These are phyloP conservation scores for Anoura caudifer DNA, from an alignment of 2,113 vertebrate genomes.

Conservation along the genomic window DNA sequence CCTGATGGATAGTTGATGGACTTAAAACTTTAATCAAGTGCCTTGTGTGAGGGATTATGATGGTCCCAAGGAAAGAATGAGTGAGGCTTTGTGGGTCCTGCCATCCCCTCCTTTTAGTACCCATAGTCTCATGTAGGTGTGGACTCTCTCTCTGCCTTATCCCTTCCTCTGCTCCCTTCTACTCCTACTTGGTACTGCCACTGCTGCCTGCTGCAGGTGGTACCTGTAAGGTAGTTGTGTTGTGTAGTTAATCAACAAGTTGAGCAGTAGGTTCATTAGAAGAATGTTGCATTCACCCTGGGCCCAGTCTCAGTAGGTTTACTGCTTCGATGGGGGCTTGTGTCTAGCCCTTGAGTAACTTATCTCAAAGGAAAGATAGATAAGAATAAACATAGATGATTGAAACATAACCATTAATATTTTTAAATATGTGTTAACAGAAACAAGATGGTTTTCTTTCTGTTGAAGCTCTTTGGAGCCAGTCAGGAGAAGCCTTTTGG, in stretches of 20 bases:
- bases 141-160: background rate
- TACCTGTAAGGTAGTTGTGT: background rate
- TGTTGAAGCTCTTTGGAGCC: background rate
- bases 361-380: background rate
- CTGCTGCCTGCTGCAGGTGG: background rate
- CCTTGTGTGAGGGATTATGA: background rate
- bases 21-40: background rate
- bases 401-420: background rate
- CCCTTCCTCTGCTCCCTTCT: background rate
- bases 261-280: background rate
- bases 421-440: background rate
- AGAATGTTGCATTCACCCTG: background rate
- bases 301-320: background rate
- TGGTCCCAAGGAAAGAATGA: background rate
- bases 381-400: background rate
- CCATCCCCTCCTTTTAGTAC: background rate
- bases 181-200: background rate
- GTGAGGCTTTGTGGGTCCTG: background rate
- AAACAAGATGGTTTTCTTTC: slow-evolving; percentile 5
- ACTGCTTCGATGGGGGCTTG: background rate
- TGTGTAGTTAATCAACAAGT: background rate
- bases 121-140: background rate
- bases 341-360: background rate
- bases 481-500: background rate
- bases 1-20: background rate